These are phyloP conservation scores for Eristalinus aeneus DNA, from an alignment of 2,888 invertebrate species.

Conservation along the genomic window DNA sequence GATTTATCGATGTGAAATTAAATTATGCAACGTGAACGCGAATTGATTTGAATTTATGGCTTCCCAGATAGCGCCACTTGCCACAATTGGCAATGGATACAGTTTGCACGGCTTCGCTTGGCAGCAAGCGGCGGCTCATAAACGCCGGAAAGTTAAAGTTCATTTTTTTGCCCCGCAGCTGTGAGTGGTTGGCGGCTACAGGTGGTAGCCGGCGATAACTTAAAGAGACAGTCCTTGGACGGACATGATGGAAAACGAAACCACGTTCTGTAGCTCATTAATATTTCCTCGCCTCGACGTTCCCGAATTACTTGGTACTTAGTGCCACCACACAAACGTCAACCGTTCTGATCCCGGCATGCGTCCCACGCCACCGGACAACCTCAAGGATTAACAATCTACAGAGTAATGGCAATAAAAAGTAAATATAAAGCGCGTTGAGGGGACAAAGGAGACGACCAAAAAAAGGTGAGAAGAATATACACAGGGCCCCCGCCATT, in stretches of 20 bases:
- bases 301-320: not conserved
- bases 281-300: no score
- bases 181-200: no score
- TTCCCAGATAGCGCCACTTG: conserved; percentile 64
- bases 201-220: no score
- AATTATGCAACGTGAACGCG: conserved; percentile 58
- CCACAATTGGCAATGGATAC: conserved; percentile 9
- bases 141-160: conserved; percentile 30
- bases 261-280: not conserved
- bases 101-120: not conserved
- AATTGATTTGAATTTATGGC: conserved; percentile 66
- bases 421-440: not conserved
- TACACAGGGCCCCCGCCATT: conserved; percentile 29
- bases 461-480: conserved; percentile 11
- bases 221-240: not conserved
- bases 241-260: not conserved
- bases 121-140: not conserved
- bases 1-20: conserved; percentile 51
- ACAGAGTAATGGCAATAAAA: conserved; percentile 1
- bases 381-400: conserved; percentile 31
- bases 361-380: not conserved
- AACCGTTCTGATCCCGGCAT: not conserved
- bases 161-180: conserved; percentile 13
- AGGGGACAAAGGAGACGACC: not conserved
- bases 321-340: not conserved